phyloP scores from a whole-genome alignment of 2,113 vertebrate genomes.

The Actenoides lindsayi region DNA sequence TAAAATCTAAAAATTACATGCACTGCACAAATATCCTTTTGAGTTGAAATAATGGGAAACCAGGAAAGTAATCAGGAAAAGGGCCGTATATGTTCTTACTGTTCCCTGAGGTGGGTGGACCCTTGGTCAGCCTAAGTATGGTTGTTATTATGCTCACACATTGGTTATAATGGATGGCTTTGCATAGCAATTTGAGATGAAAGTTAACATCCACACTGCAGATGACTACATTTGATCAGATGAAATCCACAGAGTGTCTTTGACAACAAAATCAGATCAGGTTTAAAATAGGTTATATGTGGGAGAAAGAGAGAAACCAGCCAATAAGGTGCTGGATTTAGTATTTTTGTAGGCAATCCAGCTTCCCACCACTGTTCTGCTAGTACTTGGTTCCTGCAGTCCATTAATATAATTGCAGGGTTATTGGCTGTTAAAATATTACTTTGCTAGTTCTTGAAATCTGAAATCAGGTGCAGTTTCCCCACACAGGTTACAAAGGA shows the following conservation, averaged over 20 bases:
- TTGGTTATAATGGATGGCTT: neutral
- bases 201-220: neutral
- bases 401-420: neutral
- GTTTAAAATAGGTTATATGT: neutral
- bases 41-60: neutral
- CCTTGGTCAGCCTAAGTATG: neutral
- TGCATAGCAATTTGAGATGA: neutral
- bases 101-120: neutral
- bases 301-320: neutral
- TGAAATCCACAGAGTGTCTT: neutral
- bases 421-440: neutral
- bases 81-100: neutral
- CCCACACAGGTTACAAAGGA: neutral
- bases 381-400: neutral
- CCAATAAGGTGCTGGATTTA: neutral
- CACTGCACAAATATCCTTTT: neutral
- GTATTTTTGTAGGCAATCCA: neutral
- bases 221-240: neutral
- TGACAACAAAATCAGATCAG: neutral
- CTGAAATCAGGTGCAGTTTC: neutral
- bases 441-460: neutral
- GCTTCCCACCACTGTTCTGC: neutral
- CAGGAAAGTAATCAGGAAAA: neutral
- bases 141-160: neutral
- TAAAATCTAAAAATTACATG: neutral